Base-by-base conservation (phyloP, 92 coral and sea anemone species). In the Epizoanthus stellaris region DNA sequence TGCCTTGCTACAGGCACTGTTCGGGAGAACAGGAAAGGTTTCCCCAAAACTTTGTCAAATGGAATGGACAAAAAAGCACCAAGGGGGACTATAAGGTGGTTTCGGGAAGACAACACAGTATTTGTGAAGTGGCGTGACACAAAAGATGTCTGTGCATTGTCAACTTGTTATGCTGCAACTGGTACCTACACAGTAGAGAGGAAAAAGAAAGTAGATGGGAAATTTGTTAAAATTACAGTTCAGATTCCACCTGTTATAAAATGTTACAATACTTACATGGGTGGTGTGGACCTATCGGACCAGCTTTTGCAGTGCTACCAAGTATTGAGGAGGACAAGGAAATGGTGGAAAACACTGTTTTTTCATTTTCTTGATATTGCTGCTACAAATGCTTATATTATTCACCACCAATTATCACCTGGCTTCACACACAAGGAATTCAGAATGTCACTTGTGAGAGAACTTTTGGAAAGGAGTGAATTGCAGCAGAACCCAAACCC, bases 221-320 rank as follows among this genome's bases (percentile, higher is more conserved):
- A 76, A 16, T 86, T 67, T 54, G 45, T 77, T 23, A 54, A n/a
- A 70, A 13, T 43, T 4, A 86, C 65, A 6, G 75, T 86, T 25
- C 71, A 65, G 21, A 82, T 82, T 23, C 80, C 86, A 12, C 81
- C 87, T 21, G 38, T 72, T 6, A 42, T 72, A 34, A 83, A 83
- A 56, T 34, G 59, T 38, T 83, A 83, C 63, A 83, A 56, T 25
- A 63, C 13, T 25, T 56, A 60, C 42, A 83, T 25, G 87, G 87
- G 87, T 10, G 87, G 87, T 15, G 71, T 83, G 56, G 81, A 83
- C 57, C 42, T 57, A 39, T 67, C 73, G 8, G 85, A 86, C 66
- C 89, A 86, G 61, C 83, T 86, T 67, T 76, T 86, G 16, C 85
- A 86, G 56, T 77, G 85, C 38, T 86, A 86, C 36, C 45, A 76